Evolutionary conservation across 35 echinoderm and acorn worm genomes (phyloP).

Genomic region (Heliocidaris tuberculata): DNA sequence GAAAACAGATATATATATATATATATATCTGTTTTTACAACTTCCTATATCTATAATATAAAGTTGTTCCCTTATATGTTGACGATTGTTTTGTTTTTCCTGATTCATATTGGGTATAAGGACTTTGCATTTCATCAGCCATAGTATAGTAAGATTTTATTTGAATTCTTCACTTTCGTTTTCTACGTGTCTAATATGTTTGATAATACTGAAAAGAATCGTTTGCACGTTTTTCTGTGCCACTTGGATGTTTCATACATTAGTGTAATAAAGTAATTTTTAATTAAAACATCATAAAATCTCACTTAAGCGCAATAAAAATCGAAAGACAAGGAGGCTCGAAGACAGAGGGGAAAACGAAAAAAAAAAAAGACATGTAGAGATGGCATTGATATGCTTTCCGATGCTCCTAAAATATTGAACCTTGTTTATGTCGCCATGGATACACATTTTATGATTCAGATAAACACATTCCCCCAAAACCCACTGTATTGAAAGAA

Average conservation of each 20-base stretch:
- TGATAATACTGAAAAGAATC: not conserved
- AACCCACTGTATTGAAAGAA: no score
- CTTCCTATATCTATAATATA: no score
- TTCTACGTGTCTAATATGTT: not conserved
- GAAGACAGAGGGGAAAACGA: not conserved
- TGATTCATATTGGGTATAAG: no score
- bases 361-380: not conserved
- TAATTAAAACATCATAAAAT: not conserved
- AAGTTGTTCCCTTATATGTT: no score
- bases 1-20: no score
- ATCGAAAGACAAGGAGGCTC: not conserved
- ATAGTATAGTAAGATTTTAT: not conserved
- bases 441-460: not conserved
- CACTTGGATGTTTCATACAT: not conserved
- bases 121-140: not conserved
- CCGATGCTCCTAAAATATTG: not conserved
- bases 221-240: not conserved
- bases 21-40: no score
- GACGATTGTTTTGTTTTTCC: no score
- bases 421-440: not conserved
- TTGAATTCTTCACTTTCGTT: not conserved
- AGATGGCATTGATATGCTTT: not conserved
- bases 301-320: not conserved
- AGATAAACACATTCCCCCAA: not conserved
- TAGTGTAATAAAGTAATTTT: not conserved